Conservation (phyloP, 2,113 vertebrate genomes). For the Rhabdomys dilectus region DNA sequence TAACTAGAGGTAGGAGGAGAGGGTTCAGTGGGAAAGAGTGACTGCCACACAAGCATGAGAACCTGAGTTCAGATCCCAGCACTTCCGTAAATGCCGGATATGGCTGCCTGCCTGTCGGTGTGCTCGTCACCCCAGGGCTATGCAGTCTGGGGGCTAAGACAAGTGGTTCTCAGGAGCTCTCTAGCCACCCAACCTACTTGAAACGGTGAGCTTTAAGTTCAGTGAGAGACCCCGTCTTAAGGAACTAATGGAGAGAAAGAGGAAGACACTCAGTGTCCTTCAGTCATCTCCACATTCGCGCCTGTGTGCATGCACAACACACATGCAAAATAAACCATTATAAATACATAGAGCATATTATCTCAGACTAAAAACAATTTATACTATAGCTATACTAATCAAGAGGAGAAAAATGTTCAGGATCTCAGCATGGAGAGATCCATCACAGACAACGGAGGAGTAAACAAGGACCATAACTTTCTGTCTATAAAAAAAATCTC, state of each 20-base stretch:
- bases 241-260: not conserved
- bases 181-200: too few species aligned
- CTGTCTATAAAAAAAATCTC: constrained; percentile 36
- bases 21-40: too few species aligned
- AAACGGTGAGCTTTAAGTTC: not conserved
- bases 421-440: not conserved
- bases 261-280: not conserved
- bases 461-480: not conserved
- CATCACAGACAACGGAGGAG: not conserved
- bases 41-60: not conserved
- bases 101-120: too few species aligned
- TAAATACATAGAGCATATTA: not conserved
- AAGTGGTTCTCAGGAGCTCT: not conserved
- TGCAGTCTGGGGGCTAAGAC: too few species aligned
- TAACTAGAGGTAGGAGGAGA: not conserved
- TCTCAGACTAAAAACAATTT: constrained; percentile 26
- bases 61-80: not conserved
- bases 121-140: not conserved
- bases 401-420: constrained; percentile 1
- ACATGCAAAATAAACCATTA: not conserved
- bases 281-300: not conserved
- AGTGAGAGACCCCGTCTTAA: not conserved
- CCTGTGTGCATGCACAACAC: not conserved
- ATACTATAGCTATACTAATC: constrained; percentile 36
- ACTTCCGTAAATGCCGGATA: too few species aligned